Percentiles rank a stretch among this genome's conserved stretches.
Conservation (phyloP, 2,113 vertebrate genomes). For the Gracilinanus agilis region DNA sequence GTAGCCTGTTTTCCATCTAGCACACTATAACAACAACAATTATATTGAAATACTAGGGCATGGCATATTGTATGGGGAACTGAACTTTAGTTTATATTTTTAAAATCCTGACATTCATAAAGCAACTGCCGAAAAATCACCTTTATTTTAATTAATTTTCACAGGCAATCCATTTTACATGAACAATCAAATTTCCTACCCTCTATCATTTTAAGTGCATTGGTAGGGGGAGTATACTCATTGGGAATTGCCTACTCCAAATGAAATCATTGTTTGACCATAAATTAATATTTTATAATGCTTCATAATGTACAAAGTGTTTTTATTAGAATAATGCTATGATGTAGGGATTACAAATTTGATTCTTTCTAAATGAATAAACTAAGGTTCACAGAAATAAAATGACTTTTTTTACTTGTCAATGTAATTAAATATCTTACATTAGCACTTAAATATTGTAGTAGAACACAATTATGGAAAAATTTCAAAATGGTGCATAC, state of each 20-base stretch:
- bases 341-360: background rate
- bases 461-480: background rate
- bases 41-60: background rate
- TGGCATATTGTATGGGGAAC: background rate
- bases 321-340: background rate
- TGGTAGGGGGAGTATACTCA: background rate
- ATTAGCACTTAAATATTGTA: background rate
- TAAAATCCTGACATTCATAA: conserved; percentile 55
- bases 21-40: background rate
- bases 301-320: background rate
- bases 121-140: conserved; percentile 70
- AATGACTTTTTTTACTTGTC: background rate
- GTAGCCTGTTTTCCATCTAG: background rate
- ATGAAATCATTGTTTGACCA: background rate
- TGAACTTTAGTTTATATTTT: conserved; percentile 39
- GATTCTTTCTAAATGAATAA: background rate
- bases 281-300: background rate
- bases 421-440: background rate
- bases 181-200: conserved; percentile 72
- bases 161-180: conserved; percentile 72
- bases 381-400: background rate
- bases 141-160: conserved; percentile 74
- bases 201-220: background rate
- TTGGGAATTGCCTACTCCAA: background rate
- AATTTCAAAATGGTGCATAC: background rate